Base-by-base conservation (phyloP, 2,888 invertebrate species). In the Caenorhabditis uteleia region DNA sequence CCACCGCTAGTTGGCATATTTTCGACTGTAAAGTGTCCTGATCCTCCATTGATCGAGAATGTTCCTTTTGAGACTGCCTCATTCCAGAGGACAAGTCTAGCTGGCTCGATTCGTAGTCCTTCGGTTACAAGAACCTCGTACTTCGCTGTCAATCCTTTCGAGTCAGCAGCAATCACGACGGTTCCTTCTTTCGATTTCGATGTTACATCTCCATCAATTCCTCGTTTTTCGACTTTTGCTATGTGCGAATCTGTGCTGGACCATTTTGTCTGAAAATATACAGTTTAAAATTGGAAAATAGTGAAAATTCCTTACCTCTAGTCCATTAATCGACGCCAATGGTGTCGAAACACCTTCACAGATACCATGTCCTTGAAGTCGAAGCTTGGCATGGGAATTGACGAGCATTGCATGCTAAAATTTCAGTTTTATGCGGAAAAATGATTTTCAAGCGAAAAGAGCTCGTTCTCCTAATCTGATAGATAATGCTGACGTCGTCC, bases 21-120 rank as follows among this genome's bases (percentile, higher is more conserved):
- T 14, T 74, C 74, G 12, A 78, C 38, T n/a, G 49, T 45, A 43
- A 77, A 79, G 45, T 77, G 71, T 18, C 79, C 79, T n/a, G 77
- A 77, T 27, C 79, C 79, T 8, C 78, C 78, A n/a, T 34, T 14
- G 18, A 79, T 31, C 8, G 46, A 25, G 31, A 78, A 48, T 10
- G 54, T 47, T 31, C 67, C 72, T 16, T 57, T 62, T 4, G 64
- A 68, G 3, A 65, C 59, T 12, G 53, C 46, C 40, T 77, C 74
- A 54, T 79, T 79, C 77, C 76, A 79, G 10, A 79, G 39, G 39
- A 57, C 55, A 14, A 67, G 43, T n/a, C 53, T 44, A 10, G 47
- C 12, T 14, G 66, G 66, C 25, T 38, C 47, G 53, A 65, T 16
- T 16, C 27, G 36, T 29, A 68, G 40, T 12, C 44, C 57, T n/a